Conservation (phyloP, 2,797 vertebrate species). For the Paguma larvata region DNA sequence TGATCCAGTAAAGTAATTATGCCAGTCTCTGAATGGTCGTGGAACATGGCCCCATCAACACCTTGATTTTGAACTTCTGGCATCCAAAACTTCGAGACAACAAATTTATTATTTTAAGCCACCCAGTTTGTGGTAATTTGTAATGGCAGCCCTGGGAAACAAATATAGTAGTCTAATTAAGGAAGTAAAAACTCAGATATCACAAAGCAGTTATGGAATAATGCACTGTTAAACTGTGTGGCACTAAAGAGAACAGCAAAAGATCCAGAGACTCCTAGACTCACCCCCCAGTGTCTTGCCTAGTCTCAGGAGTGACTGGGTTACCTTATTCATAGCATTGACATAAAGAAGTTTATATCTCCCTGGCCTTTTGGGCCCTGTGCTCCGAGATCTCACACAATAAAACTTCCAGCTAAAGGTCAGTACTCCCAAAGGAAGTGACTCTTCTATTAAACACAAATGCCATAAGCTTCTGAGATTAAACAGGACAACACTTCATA, state of each 20-base stretch:
- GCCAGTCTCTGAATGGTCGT: background rate
- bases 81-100: background rate
- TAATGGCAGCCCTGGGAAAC: background rate
- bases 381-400: background rate
- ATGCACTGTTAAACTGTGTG: background rate
- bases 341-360: background rate
- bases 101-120: conserved; percentile 27
- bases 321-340: background rate
- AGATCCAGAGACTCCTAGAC: background rate
- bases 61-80: conserved; percentile 26
- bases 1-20: background rate
- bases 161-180: background rate
- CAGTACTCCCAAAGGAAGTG: background rate
- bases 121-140: background rate
- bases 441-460: conserved; percentile 24
- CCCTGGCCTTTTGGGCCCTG: background rate
- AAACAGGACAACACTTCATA: background rate
- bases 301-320: background rate
- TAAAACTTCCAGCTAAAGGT: conserved; percentile 9
- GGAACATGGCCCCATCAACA: background rate
- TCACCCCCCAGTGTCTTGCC: background rate
- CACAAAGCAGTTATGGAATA: background rate
- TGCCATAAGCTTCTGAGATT: background rate
- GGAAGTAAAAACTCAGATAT: background rate
- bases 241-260: background rate